These are phyloP conservation scores for Drosophila multiciliata DNA, from an alignment of 2,888 invertebrate species.

Conservation along the genomic window DNA sequence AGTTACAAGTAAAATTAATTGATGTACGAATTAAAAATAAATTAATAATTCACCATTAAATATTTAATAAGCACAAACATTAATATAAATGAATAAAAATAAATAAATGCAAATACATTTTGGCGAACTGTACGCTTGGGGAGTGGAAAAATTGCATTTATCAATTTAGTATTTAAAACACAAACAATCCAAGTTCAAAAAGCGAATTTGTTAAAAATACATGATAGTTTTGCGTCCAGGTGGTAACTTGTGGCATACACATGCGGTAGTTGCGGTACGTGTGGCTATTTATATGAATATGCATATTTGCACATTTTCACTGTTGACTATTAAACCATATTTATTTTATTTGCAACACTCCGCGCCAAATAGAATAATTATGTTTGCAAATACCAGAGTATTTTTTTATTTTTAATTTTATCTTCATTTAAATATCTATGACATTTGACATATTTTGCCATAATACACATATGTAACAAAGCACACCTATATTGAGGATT, in stretches of 20 bases:
- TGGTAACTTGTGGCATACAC: conserved; percentile 9
- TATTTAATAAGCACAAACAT: conserved; percentile 62
- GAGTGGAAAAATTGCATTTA: conserved; percentile 21
- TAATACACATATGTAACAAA: conserved; percentile 4
- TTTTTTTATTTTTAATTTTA: not conserved
- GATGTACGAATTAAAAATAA: conserved; percentile 25
- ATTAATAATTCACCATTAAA: conserved; percentile 54
- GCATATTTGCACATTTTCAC: conserved; percentile 9
- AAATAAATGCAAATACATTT: conserved; percentile 8
- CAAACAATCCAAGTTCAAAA: conserved; percentile 46
- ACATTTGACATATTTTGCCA: conserved; percentile 15
- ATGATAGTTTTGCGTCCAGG: conserved; percentile 14
- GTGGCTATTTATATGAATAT: not conserved
- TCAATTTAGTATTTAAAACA: conserved; percentile 46
- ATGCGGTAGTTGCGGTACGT: not conserved
- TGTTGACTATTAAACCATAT: conserved; percentile 22
- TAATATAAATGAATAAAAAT: conserved; percentile 10
- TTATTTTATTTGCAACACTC: not conserved
- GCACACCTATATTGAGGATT: not conserved
- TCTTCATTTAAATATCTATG: conserved; percentile 26
- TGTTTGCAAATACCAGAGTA: conserved; percentile 9
- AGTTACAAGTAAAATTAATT: conserved; percentile 15
- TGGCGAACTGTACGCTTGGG: not conserved
- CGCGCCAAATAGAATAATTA: conserved; percentile 10
- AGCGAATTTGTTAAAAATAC: conserved; percentile 40